Evolutionary conservation across 1,140 invertebrate genomes (phyloP).

Genomic region (Sycophila sp.): DNA sequence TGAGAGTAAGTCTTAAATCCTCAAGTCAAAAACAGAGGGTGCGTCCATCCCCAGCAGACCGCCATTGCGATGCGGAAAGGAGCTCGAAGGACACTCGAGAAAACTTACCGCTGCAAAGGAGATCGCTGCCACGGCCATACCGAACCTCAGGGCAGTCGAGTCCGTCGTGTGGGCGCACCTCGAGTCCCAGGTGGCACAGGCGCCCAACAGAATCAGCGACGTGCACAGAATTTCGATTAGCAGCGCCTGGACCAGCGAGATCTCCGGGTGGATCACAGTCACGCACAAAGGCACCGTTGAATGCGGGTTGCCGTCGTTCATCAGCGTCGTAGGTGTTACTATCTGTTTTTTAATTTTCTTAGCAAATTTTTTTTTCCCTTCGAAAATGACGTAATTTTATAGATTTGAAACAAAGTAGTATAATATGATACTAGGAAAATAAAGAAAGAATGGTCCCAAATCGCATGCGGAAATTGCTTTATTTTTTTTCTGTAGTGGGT

Average conservation of each 20-base stretch:
- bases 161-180: conserved; percentile 69
- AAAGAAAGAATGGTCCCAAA: no score
- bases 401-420: no score
- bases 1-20: no score
- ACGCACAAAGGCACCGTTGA: conserved; percentile 66
- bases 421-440: no score
- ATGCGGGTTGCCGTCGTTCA: conserved; percentile 45
- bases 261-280: conserved; percentile 68
- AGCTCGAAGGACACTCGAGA: no score
- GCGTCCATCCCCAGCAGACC: no score
- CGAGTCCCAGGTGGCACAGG: conserved; percentile 74
- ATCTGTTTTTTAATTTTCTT: conserved; percentile 42
- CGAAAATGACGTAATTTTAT: no score
- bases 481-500: no score
- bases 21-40: no score
- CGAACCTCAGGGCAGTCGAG: conserved; percentile 72
- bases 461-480: no score
- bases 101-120: conserved; percentile 68
- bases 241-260: conserved; percentile 63
- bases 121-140: conserved; percentile 70
- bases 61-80: no score
- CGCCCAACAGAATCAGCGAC: conserved; percentile 69
- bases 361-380: no score
- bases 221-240: conserved; percentile 72
- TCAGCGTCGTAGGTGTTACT: conserved; percentile 63